Evolutionary conservation across 2,888 invertebrate genomes (phyloP), one percentile per base, ranked within the genome.

Genomic region (Cinara cedri): DNA sequence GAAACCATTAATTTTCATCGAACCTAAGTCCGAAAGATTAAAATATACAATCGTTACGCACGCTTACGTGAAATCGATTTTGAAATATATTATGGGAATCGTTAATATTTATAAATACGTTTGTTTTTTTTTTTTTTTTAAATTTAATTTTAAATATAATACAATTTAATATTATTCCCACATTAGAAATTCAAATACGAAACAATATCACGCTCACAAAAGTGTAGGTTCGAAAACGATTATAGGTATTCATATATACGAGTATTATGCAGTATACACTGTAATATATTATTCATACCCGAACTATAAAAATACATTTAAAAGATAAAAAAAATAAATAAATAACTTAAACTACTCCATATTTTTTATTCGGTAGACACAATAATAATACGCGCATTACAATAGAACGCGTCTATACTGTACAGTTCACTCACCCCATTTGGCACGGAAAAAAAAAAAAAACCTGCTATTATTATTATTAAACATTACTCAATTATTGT

Each of bases 401-500:
- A 21, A 51, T 51, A 74, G 14, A 21, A 49, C n/a, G 16, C 16
- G 13, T 71, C 19, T 44, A 34, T 26, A 3, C 10, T 55, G 13
- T 72, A 26, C 42, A 49, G 74, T 65, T 42, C 75, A 76, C 54
- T 76, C 55, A 49, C 42, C 57, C 19, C 44, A 6, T 49, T 68
- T 44, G 60, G 49, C 55, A 49, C 26, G 3, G 13, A 44, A 72
- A 72, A n/a, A 72, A 42, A 8, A 49, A 21, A 24, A 66, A 46
- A 14, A 8, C 49, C 65, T 19, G 16, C 16, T 46, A 8, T 8
- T 16, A 44, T 44, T 19, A 1, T 51, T 44, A 46, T 24, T 24
- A 57, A 46, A 62, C 62, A 62, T 63, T 74, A 16, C 21, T 51
- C 34, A 74, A 51, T 74, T 34, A 4, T 34, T 34, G 6, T 34